These are phyloP conservation scores for Agonopterix heracliana DNA, from an alignment of 2,888 invertebrate species.

Conservation along the genomic window DNA sequence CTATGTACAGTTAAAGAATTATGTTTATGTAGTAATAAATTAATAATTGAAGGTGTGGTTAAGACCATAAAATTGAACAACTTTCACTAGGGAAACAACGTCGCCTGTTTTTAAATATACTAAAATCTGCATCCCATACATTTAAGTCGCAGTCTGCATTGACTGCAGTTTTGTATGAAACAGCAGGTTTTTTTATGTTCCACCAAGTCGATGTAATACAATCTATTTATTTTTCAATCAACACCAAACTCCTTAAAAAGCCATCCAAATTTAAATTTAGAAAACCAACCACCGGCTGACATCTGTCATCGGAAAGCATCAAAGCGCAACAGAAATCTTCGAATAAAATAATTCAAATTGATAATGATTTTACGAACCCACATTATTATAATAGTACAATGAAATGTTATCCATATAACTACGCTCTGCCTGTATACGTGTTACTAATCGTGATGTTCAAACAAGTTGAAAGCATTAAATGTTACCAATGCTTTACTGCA, in stretches of 20 bases:
- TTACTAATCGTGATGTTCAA: slow-evolving; percentile 25
- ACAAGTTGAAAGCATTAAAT: slow-evolving; percentile 35
- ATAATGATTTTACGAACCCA: not conserved
- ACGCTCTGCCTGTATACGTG: slow-evolving; percentile 13
- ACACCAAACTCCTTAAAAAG: not conserved
- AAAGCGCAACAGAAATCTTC: not conserved
- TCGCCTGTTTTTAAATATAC: too few species aligned
- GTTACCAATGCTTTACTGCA: slow-evolving; percentile 54
- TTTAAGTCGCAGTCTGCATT: too few species aligned
- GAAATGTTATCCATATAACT: slow-evolving; percentile 18
- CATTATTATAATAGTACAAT: slow-evolving; percentile 20
- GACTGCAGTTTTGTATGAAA: too few species aligned
- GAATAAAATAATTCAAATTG: not conserved
- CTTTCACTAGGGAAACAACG: too few species aligned
- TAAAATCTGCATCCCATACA: too few species aligned
- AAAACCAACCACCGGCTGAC: not conserved
- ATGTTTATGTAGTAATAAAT: not conserved
- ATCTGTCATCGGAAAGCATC: not conserved
- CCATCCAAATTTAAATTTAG: not conserved
- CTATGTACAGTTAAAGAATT: not conserved
- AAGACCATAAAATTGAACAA: too few species aligned
- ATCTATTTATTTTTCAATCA: too few species aligned
- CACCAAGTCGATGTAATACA: too few species aligned
- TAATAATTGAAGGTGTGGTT: too few species aligned
- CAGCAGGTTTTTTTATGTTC: too few species aligned